These are phyloP conservation scores for Bedellia somnulentella DNA, from an alignment of 2,888 invertebrate genomes.

Conservation along the genomic window DNA sequence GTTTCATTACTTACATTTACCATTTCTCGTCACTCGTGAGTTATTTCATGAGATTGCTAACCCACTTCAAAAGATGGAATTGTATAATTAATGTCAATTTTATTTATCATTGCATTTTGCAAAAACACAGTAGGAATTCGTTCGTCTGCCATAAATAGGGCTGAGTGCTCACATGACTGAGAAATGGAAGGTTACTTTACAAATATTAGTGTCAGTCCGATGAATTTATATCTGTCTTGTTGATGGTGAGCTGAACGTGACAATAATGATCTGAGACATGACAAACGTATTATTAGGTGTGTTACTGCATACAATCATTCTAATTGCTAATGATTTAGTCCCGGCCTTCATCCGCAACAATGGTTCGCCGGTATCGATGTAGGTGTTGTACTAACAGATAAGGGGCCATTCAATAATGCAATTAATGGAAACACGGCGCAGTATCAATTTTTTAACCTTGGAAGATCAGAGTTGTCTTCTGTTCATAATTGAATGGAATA, in stretches of 20 bases:
- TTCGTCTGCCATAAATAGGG: constrained; percentile 8
- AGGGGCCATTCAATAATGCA: too few relatives aligned
- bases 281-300: constrained; percentile 7
- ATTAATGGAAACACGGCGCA: too few relatives aligned
- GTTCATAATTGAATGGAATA: too few relatives aligned
- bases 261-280: constrained; percentile 7
- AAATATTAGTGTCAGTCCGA: constrained; percentile 8
- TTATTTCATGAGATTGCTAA: constrained; percentile 40
- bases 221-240: constrained; percentile 8
- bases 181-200: constrained; percentile 4
- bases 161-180: constrained; percentile 2
- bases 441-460: too few relatives aligned
- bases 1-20: constrained; percentile 26
- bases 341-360: constrained; percentile 7
- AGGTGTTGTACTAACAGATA: constrained; percentile 4
- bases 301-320: constrained; percentile 8
- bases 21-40: constrained; percentile 18
- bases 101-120: constrained; percentile 35
- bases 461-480: too few relatives aligned
- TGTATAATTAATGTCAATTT: constrained; percentile 50
- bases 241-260: constrained; percentile 5
- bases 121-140: constrained; percentile 4
- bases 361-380: constrained; percentile 5
- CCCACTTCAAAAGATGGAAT: constrained; percentile 35
- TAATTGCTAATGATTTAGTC: constrained; percentile 9